Conservation (phyloP, 2,113 vertebrate genomes). For the Ifrita kowaldi region DNA sequence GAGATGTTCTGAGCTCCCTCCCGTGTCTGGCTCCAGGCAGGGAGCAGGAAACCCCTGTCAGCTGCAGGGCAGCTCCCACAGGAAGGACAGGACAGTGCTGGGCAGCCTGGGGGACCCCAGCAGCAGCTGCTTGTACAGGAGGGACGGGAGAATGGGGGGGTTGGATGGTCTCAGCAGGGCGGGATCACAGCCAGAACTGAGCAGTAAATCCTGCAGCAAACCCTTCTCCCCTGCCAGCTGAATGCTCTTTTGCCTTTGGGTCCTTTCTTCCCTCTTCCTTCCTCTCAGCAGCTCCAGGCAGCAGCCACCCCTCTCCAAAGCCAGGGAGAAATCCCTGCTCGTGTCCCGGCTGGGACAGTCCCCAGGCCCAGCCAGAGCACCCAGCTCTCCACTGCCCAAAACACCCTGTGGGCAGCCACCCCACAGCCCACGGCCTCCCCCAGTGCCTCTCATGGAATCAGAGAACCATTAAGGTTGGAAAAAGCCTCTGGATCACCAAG, state of each 20-base stretch:
- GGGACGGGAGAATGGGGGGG: no score
- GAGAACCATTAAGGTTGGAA: fast-evolving
- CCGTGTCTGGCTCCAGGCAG: background rate
- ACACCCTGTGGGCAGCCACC: fast-evolving
- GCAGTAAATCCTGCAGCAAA: background rate
- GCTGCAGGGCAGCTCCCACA: background rate
- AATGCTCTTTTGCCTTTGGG: background rate
- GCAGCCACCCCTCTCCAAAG: background rate
- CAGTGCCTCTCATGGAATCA: background rate
- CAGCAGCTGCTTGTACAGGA: background rate
- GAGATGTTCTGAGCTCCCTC: background rate
- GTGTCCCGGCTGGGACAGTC: background rate
- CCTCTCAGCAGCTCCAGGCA: background rate
- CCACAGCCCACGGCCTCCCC: fast-evolving
- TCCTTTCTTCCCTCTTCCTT: background rate
- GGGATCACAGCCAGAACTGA: background rate
- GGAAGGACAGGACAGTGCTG: background rate
- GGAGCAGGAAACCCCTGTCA: background rate
- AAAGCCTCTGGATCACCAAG: background rate
- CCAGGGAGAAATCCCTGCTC: background rate
- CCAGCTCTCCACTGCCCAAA: background rate
- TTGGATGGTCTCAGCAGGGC: background rate
- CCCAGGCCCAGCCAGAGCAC: background rate
- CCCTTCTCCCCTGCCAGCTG: background rate
- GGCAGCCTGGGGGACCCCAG: background rate